Percentiles rank a stretch among this genome's conserved stretches.
Evolutionary conservation across 2,888 invertebrate genomes (phyloP).

Genomic region (Cabera pusaria): DNA sequence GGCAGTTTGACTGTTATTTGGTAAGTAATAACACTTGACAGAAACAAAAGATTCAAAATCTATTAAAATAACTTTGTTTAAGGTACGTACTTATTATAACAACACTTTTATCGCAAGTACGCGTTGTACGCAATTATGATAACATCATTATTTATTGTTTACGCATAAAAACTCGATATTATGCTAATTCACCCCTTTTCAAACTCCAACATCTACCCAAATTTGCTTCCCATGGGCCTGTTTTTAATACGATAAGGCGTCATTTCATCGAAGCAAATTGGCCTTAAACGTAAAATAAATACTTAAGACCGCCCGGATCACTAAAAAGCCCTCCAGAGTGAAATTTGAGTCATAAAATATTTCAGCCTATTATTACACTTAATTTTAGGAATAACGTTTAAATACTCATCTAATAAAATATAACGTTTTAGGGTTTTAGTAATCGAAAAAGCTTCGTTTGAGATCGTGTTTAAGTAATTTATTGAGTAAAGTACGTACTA

Average conservation of each 20-base stretch:
- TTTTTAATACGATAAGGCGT: constrained; percentile 3
- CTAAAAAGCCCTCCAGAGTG: constrained; percentile 6
- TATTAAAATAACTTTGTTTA: too few relatives aligned
- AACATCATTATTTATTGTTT: too few relatives aligned
- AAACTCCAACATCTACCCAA: constrained; percentile 1
- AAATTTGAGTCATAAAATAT: constrained; percentile 8
- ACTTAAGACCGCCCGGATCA: constrained; percentile 5
- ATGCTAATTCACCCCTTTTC: too few relatives aligned
- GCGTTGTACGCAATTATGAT: too few relatives aligned
- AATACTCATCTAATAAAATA: constrained; percentile 1
- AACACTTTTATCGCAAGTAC: too few relatives aligned
- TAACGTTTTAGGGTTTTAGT: neutral
- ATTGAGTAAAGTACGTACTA: too few relatives aligned
- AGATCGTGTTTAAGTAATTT: too few relatives aligned
- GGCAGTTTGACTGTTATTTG: too few relatives aligned
- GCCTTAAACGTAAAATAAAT: constrained; percentile 12
- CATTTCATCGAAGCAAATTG: constrained; percentile 13
- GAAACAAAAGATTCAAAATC: neutral
- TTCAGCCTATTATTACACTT: constrained; percentile 2
- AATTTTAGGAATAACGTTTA: constrained; percentile 4
- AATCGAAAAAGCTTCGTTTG: too few relatives aligned
- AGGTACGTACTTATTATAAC: too few relatives aligned
- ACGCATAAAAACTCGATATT: too few relatives aligned
- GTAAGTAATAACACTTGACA: too few relatives aligned
- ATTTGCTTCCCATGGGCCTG: constrained; percentile 3